Base-by-base conservation (phyloP, 2,888 invertebrate genomes). In the Pachymerium ferrugineum region DNA sequence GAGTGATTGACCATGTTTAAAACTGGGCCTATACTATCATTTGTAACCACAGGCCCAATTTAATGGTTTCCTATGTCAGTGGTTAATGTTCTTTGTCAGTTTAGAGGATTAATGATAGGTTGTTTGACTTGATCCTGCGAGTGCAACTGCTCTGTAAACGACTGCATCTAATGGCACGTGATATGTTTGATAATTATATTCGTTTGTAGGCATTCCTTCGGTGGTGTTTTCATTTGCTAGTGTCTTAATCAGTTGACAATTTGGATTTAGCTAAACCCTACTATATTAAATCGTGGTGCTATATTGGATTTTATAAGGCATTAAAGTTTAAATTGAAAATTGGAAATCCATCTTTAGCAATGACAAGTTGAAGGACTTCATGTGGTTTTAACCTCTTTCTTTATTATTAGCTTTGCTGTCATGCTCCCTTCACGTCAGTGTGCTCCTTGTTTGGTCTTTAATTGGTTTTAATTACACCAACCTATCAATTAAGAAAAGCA, bases 131-230 rank as follows among this genome's bases (percentile, higher is more conserved):
- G 62, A 62, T 62, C 62, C 62, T 28, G 28, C 62, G 25, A 62
- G 62, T 62, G 28, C 25, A 62, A 62, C 25, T 62, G 62, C 62
- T 6, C 62, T 62, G 28, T 62, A 62, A 62, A 62, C 28, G 62
- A 62, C 62, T 62, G 62, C 62, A 62, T 62, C 62, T 62, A 62
- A 62, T 62, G 62, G 62, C 28, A 62, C 62, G 62, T 62, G 62
- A 62, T 62, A 28, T 62, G 25, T 62, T 25, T 62, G 62, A 62
- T 62, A 62, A 62, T 62, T 62, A 62, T 62, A 62, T 62, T 25
- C 62, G 62, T 62, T 62, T 28, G 14, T n/a, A n/a, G n/a, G n/a
- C n/a, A n/a, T n/a, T n/a, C n/a, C n/a, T n/a, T n/a, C 4, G 14
- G 12, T 62, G 25, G 1, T 62, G 10, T 14, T 28, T 25, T 1